Evolutionary conservation across 2,888 invertebrate species (phyloP).

Genomic region (Pammene aurita): DNA sequence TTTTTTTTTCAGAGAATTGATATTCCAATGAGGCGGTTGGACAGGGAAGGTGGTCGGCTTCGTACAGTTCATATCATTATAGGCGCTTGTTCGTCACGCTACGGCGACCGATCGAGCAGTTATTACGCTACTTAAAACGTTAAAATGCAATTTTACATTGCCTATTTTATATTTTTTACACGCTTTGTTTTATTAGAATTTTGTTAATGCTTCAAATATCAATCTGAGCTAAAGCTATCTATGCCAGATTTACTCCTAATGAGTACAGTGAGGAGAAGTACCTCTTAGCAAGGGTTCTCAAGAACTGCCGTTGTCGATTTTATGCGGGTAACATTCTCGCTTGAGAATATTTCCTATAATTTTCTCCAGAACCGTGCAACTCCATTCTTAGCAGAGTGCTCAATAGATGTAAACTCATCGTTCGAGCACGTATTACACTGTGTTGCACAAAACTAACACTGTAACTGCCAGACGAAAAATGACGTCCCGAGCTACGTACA

Average conservation of each 20-base stretch:
- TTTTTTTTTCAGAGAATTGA: conserved; percentile 54
- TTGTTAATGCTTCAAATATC: conserved; percentile 27
- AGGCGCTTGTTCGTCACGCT: conserved; percentile 26
- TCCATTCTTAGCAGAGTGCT: too few relatives aligned
- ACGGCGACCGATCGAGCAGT: conserved; percentile 11
- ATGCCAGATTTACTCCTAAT: not conserved
- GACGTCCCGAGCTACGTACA: too few relatives aligned
- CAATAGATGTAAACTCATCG: too few relatives aligned
- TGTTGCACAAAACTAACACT: too few relatives aligned
- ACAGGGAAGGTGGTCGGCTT: conserved; percentile 47
- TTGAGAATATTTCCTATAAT: too few relatives aligned
- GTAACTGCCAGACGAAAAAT: too few relatives aligned
- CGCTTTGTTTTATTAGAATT: conserved; percentile 21
- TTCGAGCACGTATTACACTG: too few relatives aligned
- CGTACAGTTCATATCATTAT: conserved; percentile 37
- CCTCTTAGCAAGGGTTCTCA: not conserved
- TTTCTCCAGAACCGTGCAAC: too few relatives aligned
- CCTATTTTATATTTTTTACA: conserved; percentile 38
- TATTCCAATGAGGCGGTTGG: conserved; percentile 57
- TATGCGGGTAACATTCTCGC: too few relatives aligned
- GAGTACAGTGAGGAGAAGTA: not conserved
- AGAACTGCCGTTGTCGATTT: too few relatives aligned
- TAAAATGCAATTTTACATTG: conserved; percentile 36
- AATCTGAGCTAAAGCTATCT: conserved; percentile 12
- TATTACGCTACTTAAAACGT: conserved; percentile 31